Evolutionary conservation across 2,797 vertebrate species (phyloP).

Genomic region (Geotrypetes seraphini): DNA sequence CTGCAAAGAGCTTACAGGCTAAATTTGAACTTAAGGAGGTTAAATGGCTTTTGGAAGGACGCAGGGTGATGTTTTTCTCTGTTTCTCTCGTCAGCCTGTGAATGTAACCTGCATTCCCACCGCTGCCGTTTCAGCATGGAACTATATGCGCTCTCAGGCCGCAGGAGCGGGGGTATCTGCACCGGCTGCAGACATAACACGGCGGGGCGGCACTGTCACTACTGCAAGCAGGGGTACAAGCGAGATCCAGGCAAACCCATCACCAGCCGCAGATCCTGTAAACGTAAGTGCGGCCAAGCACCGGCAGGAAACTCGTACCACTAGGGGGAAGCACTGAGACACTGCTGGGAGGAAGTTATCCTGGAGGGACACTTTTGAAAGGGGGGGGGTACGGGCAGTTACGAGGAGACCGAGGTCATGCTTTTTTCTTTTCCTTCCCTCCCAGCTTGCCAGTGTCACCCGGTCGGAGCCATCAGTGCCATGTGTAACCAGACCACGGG

Average conservation of each 20-base stretch:
- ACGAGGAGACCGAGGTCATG: no score
- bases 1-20: no score
- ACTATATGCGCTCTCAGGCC: slow-evolving; percentile 76
- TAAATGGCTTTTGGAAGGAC: not conserved
- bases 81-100: slow-evolving; percentile 60
- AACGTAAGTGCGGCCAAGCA: slow-evolving; percentile 56
- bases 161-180: slow-evolving; percentile 76
- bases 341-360: not conserved
- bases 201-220: slow-evolving; percentile 79
- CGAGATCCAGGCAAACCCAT: slow-evolving; percentile 64
- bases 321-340: not conserved
- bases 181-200: slow-evolving; percentile 82
- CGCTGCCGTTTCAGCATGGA: slow-evolving; percentile 85
- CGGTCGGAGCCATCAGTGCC: slow-evolving; percentile 66
- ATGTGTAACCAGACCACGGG: slow-evolving; percentile 82
- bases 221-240: slow-evolving; percentile 76
- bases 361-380: no score
- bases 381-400: not conserved
- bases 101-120: slow-evolving; percentile 73
- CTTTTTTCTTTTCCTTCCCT: no score
- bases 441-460: slow-evolving; percentile 76
- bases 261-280: slow-evolving; percentile 73
- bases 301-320: not conserved
- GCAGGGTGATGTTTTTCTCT: not conserved
- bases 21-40: no score